These are phyloP conservation scores for Eurois occulta DNA, from an alignment of 2,888 invertebrate genomes.

Conservation along the genomic window DNA sequence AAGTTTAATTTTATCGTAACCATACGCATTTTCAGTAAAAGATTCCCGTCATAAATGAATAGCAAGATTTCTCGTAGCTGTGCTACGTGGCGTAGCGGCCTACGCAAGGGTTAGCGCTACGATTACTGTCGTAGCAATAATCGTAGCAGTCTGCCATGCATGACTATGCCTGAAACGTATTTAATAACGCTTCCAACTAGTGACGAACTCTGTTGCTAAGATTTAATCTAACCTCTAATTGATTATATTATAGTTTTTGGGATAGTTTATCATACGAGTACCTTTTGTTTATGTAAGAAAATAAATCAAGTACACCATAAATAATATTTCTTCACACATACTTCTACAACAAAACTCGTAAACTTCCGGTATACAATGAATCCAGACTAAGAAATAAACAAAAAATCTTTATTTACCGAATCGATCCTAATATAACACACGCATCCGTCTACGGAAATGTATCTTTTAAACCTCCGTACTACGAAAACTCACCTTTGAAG, in stretches of 20 bases:
- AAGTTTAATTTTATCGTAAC: too few species aligned
- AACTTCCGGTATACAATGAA: conserved; percentile 29
- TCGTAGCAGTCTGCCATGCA: conserved; percentile 42
- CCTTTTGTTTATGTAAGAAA: neutral
- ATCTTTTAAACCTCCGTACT: conserved; percentile 62
- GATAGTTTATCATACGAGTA: neutral
- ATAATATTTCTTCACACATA: neutral
- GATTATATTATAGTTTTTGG: neutral
- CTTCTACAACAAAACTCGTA: conserved; percentile 15
- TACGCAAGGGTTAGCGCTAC: conserved; percentile 52
- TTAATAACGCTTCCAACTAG: neutral
- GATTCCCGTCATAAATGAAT: neutral
- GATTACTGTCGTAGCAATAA: conserved; percentile 42
- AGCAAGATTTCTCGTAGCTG: conserved; percentile 17
- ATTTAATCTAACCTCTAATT: neutral
- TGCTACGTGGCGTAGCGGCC: conserved; percentile 60
- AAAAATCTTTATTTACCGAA: conserved; percentile 69
- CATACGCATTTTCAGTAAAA: neutral
- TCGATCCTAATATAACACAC: conserved; percentile 67
- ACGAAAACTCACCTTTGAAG: conserved; percentile 28
- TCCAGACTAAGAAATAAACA: conserved; percentile 61
- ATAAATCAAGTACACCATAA: neutral
- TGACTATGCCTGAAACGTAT: neutral
- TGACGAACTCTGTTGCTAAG: neutral
- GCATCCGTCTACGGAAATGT: conserved; percentile 66